These are phyloP conservation scores for Drosophila austrosaltans DNA, from an alignment of 2,888 invertebrate species.

Conservation along the genomic window DNA sequence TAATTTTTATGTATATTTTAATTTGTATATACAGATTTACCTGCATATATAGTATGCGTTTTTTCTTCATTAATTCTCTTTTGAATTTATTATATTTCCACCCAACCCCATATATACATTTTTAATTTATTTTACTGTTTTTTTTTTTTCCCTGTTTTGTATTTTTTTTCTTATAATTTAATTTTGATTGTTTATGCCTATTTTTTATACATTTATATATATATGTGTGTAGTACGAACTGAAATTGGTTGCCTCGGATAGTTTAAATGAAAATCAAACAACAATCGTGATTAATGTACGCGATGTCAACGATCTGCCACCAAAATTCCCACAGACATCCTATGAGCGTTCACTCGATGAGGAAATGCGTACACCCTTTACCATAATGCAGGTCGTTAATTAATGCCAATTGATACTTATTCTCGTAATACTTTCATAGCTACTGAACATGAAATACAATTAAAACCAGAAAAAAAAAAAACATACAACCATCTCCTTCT, in stretches of 20 bases:
- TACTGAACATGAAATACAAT: conserved; percentile 27
- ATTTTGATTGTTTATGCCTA: conserved; percentile 19
- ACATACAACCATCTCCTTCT: conserved; percentile 32
- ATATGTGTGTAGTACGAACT: conserved; percentile 88
- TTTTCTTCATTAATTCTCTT: conserved; percentile 16
- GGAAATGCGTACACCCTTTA: conserved; percentile 89
- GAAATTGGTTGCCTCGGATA: conserved; percentile 94
- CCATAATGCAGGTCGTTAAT: conserved; percentile 89
- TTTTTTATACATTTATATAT: conserved; percentile 3
- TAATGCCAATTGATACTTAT: conserved; percentile 33
- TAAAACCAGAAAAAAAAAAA: conserved; percentile 36
- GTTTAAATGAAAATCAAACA: conserved; percentile 94
- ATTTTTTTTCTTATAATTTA: conserved; percentile 29
- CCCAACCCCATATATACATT: neutral
- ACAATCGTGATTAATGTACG: conserved; percentile 91
- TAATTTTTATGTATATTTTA: neutral
- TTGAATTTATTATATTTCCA: conserved; percentile 29
- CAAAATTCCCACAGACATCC: conserved; percentile 89
- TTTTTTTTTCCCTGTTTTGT: conserved; percentile 5
- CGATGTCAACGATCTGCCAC: conserved; percentile 95
- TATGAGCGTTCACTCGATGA: conserved; percentile 90
- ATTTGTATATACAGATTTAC: neutral
- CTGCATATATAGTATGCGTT: too few relatives aligned
- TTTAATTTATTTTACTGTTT: conserved; percentile 33
- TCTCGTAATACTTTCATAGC: conserved; percentile 34